A percentile compares a stretch with the other conserved stretches of the same genome.
Evolutionary conservation across 2,888 invertebrate genomes (phyloP).

Genomic region (Andrena bucephala): DNA sequence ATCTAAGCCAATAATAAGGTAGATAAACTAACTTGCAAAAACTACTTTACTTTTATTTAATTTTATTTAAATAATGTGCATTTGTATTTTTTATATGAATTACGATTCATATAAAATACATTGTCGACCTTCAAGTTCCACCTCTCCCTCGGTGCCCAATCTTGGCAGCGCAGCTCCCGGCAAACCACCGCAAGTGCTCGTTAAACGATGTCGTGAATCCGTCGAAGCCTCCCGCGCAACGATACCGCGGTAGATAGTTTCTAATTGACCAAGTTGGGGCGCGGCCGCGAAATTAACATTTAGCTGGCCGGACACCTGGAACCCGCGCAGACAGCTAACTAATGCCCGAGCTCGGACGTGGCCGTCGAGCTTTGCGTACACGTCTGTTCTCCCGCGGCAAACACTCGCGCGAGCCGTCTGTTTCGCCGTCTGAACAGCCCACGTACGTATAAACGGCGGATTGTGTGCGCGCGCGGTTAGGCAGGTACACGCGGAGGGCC

Average conservation of each 20-base stretch:
- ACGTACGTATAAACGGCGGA: constrained; percentile 19
- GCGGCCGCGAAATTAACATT: constrained; percentile 81
- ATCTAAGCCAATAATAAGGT: too few relatives aligned
- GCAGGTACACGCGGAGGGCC: constrained; percentile 19
- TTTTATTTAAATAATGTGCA: too few relatives aligned
- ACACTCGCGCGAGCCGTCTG: constrained; percentile 2
- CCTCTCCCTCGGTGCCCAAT: too few relatives aligned
- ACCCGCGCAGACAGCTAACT: constrained; percentile 77
- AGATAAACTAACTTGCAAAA: too few relatives aligned
- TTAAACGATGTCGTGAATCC: constrained; percentile 19
- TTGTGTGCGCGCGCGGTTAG: background rate
- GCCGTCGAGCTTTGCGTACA: constrained; percentile 38
- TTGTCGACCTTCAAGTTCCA: too few relatives aligned
- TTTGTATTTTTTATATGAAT: too few relatives aligned
- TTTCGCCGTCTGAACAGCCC: constrained; percentile 5
- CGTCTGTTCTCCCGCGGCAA: constrained; percentile 29
- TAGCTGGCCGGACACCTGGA: constrained; percentile 77
- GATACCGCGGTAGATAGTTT: constrained; percentile 73
- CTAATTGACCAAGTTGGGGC: constrained; percentile 80
- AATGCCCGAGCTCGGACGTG: constrained; percentile 69
- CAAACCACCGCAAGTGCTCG: background rate
- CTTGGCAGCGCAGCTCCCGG: background rate
- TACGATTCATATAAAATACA: too few relatives aligned
- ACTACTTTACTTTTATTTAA: too few relatives aligned
- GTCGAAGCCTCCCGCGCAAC: constrained; percentile 6